These are phyloP conservation scores for Hemiscyllium ocellatum DNA, from an alignment of 2,113 vertebrate species.

Conservation along the genomic window DNA sequence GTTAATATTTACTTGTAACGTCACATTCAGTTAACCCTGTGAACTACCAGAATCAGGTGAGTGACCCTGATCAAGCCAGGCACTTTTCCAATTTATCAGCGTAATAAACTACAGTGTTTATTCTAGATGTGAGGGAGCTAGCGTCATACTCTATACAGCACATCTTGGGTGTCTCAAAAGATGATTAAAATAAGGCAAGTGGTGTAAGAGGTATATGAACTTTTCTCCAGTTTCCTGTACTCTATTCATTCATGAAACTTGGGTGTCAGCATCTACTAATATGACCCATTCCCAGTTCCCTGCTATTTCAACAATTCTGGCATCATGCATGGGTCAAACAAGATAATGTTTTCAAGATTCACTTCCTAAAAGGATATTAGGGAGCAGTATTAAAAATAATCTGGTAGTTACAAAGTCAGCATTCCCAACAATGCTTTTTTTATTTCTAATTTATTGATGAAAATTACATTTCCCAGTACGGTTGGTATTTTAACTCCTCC, in stretches of 20 bases:
- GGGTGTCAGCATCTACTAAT: background rate
- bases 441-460: too few species aligned
- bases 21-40: background rate
- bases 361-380: too few species aligned
- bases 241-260: background rate
- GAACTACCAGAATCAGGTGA: background rate
- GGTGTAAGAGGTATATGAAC: background rate
- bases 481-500: background rate
- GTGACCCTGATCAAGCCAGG: slow-evolving; percentile 6
- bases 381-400: too few species aligned
- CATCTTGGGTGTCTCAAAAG: background rate
- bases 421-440: too few species aligned
- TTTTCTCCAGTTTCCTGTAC: background rate
- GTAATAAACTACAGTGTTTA: background rate
- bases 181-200: background rate
- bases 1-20: slow-evolving; percentile 17
- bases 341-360: too few species aligned
- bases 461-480: background rate
- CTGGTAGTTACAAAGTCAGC: too few species aligned
- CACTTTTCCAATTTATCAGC: background rate
- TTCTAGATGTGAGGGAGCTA: background rate
- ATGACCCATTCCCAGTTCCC: background rate
- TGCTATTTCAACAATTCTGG: too few species aligned
- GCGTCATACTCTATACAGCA: background rate
- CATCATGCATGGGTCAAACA: too few species aligned